Evolutionary conservation across 1,140 invertebrate species (phyloP), one percentile per base, ranked within the genome.

Genomic region (Streblospio benedicti): DNA sequence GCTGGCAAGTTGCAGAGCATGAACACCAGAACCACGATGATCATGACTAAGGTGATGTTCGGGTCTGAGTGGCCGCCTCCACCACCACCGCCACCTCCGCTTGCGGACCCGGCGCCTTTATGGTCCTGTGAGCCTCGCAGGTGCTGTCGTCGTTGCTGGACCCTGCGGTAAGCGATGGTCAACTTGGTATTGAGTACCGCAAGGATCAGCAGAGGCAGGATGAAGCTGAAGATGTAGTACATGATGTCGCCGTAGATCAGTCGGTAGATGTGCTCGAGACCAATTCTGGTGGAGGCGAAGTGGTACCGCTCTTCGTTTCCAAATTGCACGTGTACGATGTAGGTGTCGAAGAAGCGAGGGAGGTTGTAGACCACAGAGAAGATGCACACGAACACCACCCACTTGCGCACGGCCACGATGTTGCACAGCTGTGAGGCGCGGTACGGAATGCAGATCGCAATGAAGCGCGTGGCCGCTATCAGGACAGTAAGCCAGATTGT

Each of bases 21-120:
- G 53, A 56, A 61, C 4, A 61, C 53, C 18, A 56, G 16, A 16
- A 61, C 23, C 16, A 55, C 59, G 53, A 58, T 38, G 54, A 61
- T 60, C 30, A 60, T 31, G n/a, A 60, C 59, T 25, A 60, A 49
- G 12, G 54, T 61, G 55, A 61, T 58, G 45, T 58, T 58, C 18
- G 33, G 60, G 23, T 61, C 60, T 5, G 25, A 25, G 23, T 35
- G 32, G 6, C 27, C 27, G 14, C 32, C 28, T 28, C n/a, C 49
- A 14, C 18, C 23, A 5, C 44, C n/a, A 27, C n/a, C n/a, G 44
- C 49, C 2, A 2, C 2, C 27, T n/a, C 49, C 27, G 49, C 49
- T 27, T 54, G 4, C 14, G 28, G 25, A 27, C 30, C 16, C 52
- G 27, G 25, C 5, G 27, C 52, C 23, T 33, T 23, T 54, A 20